A percentile compares a stretch with the other conserved stretches of the same genome.
phyloP scores from a whole-genome alignment of 2,888 invertebrate species.

The Melinopterus prodromus region DNA sequence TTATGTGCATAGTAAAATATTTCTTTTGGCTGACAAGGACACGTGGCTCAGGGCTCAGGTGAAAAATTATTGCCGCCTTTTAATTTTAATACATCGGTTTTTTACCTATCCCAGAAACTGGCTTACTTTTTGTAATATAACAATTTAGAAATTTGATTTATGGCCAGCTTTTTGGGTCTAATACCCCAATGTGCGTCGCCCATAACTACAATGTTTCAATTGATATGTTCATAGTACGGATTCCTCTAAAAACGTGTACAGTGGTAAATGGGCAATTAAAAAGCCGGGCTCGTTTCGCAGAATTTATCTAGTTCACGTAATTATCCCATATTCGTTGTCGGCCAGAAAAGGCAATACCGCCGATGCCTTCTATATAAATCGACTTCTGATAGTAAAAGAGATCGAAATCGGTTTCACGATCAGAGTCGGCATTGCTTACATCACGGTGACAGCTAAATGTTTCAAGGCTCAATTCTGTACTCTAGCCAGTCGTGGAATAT shows the following conservation, averaged over 20 bases:
- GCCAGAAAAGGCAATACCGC: background rate
- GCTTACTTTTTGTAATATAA: no score
- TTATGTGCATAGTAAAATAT: no score
- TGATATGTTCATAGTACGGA: no score
- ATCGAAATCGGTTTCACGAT: background rate
- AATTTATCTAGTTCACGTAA: slow-evolving; percentile 4
- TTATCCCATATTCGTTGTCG: background rate
- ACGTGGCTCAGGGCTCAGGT: no score
- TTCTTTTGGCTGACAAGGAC: no score
- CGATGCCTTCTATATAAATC: background rate
- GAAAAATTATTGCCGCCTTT: no score
- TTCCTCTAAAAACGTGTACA: background rate
- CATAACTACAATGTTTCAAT: no score
- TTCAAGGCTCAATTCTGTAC: background rate
- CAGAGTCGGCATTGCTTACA: background rate
- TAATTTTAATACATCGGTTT: no score
- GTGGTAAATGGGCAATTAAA: background rate
- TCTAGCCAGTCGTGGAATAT: background rate
- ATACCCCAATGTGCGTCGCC: no score
- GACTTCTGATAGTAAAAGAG: background rate
- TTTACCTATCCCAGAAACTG: no score
- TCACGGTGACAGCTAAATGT: background rate
- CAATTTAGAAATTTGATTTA: no score
- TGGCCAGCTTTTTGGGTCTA: no score
- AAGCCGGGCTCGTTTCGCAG: background rate